Conservation (phyloP, 2,888 invertebrate genomes). For the Aphodius sticticus region DNA sequence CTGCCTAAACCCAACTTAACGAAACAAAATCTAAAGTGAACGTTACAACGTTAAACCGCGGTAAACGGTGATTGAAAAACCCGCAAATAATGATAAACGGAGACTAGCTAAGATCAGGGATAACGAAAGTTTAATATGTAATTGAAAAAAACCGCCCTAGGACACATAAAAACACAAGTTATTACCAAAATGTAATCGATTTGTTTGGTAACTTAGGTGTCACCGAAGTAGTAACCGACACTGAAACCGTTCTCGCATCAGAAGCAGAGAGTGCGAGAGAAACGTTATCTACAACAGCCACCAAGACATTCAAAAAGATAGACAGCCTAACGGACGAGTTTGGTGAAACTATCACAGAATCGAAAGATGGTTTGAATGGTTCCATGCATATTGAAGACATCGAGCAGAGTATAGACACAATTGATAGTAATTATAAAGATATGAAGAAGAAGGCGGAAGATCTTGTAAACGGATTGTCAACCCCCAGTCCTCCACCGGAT, state of each 20-base stretch:
- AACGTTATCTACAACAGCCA: conserved; percentile 15
- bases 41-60: too few species aligned
- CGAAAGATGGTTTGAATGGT: conserved; percentile 44
- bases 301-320: conserved; percentile 36
- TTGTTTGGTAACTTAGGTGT: conserved; percentile 42
- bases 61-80: too few species aligned
- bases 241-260: conserved; percentile 54
- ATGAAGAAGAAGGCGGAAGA: conserved; percentile 49
- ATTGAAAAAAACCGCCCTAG: too few species aligned
- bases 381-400: conserved; percentile 49
- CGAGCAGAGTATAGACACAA: conserved; percentile 46
- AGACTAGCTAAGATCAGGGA: too few species aligned
- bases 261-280: conserved; percentile 47
- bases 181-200: not conserved
- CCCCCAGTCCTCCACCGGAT: conserved; percentile 44
- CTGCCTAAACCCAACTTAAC: too few species aligned
- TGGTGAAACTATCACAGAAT: conserved; percentile 39
- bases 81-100: too few species aligned
- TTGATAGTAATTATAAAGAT: conserved; percentile 49
- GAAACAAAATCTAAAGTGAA: too few species aligned
- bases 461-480: conserved; percentile 43
- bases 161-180: not conserved
- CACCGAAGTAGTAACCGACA: conserved; percentile 54
- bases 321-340: conserved; percentile 38
- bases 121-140: too few species aligned